Evolutionary conservation across 2,797 vertebrate genomes (phyloP), one percentile per base, ranked within the genome.

Genomic region (Channa striata): DNA sequence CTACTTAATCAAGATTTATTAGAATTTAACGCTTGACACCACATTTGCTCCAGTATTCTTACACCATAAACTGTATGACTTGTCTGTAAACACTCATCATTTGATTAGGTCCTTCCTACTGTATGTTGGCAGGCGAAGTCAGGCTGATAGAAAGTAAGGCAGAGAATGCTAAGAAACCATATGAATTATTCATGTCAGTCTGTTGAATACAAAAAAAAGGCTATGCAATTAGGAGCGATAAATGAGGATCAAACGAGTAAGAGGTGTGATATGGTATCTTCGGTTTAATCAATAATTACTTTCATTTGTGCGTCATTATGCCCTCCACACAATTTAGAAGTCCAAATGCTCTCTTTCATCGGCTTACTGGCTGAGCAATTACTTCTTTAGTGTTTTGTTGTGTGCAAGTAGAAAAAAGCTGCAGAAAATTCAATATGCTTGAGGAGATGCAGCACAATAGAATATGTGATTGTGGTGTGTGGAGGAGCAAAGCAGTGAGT

Each of bases 221-320:
- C 33, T 23, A 1, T 1, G 34, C 58, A 80, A 78, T 87, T 78
- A 82, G 30, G 37, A 20, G 61, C 53, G 44, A 70, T 80, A 46
- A 85, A 78, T 59, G 51, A 63, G 53, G 68, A 64, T 86, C 62
- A 63, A 68, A 56, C 0, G 43, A 73, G 58, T 23, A 19, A 37
- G 53, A 72, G 51, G 50, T 60, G 53, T 65, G 83, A 77, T 70
- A 74, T 58, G 74, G 48, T 72, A 56, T 72, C 76, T 75, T 62
- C 6, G n/a, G 33, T 78, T 67, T 44, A 60, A 76, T 86, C 70
- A 51, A 65, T 82, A 72, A 80, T 83, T 81, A 53, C 63, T 67
- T 82, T 82, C 19, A 40, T 62, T 78, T 58, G 37, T 59, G 61
- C 19, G 50, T 47, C 25, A 21, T 48, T 34, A 30, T 42, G 65